Percentiles rank a stretch among this genome's conserved stretches.
Evolutionary conservation across 2,888 invertebrate species (phyloP).

Genomic region (Diaprepes abbreviatus): DNA sequence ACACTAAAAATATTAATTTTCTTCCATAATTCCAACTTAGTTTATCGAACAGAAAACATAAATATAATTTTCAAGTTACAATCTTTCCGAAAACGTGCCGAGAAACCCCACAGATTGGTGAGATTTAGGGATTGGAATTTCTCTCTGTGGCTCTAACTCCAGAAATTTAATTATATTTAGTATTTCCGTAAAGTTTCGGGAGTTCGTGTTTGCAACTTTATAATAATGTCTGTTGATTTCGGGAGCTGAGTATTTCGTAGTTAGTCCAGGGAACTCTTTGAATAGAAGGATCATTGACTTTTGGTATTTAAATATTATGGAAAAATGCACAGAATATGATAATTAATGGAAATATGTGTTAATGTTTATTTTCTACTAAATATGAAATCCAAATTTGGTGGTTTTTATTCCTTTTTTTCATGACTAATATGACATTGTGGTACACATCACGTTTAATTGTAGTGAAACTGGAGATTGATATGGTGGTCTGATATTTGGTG

Average conservation of each 20-base stretch:
- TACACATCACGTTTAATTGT: no score
- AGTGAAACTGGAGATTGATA: no score
- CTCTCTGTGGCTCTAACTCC: conserved; percentile 12
- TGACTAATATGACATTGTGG: no score
- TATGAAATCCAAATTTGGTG: no score
- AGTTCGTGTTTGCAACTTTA: conserved; percentile 21
- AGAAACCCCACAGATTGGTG: conserved; percentile 2
- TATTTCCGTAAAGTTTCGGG: conserved; percentile 15
- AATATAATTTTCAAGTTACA: conserved; percentile 8
- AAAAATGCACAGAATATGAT: no score
- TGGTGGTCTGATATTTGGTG: no score
- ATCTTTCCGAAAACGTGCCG: conserved; percentile 6
- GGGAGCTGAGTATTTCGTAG: conserved; percentile 1
- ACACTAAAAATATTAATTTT: no score
- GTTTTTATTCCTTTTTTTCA: no score
- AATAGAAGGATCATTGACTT: neutral
- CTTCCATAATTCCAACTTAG: neutral
- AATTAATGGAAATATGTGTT: no score
- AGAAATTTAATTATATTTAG: conserved; percentile 30
- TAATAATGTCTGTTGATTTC: conserved; percentile 27
- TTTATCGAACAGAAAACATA: conserved; percentile 7
- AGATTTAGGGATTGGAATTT: conserved; percentile 13
- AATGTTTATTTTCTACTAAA: no score
- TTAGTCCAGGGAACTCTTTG: neutral
- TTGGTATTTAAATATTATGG: neutral